phyloP scores from a whole-genome alignment of 2,888 invertebrate genomes.

The Clunio marinus region DNA sequence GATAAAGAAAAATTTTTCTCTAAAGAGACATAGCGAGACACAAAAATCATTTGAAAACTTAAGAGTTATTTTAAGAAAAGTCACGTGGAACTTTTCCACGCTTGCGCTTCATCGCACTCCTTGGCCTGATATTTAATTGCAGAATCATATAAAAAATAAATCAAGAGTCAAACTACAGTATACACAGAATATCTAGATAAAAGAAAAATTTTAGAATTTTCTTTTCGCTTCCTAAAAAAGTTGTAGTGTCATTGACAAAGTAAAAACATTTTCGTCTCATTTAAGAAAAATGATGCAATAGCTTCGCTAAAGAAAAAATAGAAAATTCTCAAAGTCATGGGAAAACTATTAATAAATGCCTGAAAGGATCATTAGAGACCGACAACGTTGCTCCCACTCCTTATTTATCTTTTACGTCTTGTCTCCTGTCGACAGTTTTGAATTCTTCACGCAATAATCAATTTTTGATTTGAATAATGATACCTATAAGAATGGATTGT shows the following conservation, averaged over 20 bases:
- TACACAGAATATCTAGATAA: background rate
- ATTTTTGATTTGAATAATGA: too few relatives aligned
- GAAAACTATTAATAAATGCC: constrained; percentile 37
- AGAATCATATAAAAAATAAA: background rate
- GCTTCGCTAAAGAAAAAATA: background rate
- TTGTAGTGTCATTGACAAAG: constrained; percentile 12
- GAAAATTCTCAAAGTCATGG: constrained; percentile 26
- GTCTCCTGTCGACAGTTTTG: background rate
- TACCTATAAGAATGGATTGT: too few relatives aligned
- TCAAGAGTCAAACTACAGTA: background rate
- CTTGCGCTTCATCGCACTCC: constrained; percentile 9
- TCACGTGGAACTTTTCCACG: constrained; percentile 31
- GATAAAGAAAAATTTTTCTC: constrained; percentile 5
- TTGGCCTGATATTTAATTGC: constrained; percentile 17
- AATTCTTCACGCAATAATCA: constrained; percentile 13
- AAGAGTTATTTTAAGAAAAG: constrained; percentile 19
- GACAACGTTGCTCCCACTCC: background rate
- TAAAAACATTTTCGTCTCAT: constrained; percentile 3
- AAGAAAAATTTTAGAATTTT: background rate
- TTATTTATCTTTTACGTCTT: background rate
- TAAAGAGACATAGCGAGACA: background rate
- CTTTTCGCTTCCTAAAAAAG: background rate
- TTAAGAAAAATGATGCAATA: background rate
- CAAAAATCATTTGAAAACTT: background rate
- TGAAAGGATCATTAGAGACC: constrained; percentile 35